phyloP scores from a whole-genome alignment of 2,797 vertebrate genomes.

The Diglossa cyanea region DNA sequence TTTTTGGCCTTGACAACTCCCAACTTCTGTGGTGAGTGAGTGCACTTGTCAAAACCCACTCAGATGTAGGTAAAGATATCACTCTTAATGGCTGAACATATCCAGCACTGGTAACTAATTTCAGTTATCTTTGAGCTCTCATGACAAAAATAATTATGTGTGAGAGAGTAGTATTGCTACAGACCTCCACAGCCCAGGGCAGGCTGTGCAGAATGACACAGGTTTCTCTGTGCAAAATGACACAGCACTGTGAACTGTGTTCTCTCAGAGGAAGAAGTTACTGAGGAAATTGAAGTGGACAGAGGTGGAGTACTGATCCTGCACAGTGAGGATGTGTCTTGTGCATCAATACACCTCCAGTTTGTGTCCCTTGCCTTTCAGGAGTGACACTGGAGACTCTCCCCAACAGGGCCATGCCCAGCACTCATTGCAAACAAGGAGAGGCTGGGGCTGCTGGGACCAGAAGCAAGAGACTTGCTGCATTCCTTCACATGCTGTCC shows the following conservation, averaged over 20 bases:
- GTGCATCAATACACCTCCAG: not conserved
- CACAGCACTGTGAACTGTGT: not conserved
- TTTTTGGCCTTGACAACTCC: not conserved
- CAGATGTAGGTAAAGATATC: not conserved
- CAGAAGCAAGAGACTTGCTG: fast-evolving
- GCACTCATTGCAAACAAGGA: not conserved
- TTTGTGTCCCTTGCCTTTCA: not conserved
- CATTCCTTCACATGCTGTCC: not conserved
- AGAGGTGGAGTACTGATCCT: not conserved
- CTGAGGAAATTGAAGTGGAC: not conserved
- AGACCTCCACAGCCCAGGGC: not conserved
- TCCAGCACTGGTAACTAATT: not conserved
- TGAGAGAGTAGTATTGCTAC: not conserved
- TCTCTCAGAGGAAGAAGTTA: not conserved
- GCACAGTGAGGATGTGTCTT: fast-evolving
- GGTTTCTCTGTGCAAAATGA: not conserved
- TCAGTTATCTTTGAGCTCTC: not conserved
- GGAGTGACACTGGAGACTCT: fast-evolving
- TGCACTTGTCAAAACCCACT: not conserved
- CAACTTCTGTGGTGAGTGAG: not conserved
- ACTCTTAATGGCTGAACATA: not conserved
- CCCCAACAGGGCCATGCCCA: not conserved
- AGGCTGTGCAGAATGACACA: not conserved
- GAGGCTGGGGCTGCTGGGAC: not conserved
- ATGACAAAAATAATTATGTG: not conserved